These are phyloP conservation scores for Tethea ocularis DNA, from an alignment of 2,888 invertebrate species.

Conservation along the genomic window DNA sequence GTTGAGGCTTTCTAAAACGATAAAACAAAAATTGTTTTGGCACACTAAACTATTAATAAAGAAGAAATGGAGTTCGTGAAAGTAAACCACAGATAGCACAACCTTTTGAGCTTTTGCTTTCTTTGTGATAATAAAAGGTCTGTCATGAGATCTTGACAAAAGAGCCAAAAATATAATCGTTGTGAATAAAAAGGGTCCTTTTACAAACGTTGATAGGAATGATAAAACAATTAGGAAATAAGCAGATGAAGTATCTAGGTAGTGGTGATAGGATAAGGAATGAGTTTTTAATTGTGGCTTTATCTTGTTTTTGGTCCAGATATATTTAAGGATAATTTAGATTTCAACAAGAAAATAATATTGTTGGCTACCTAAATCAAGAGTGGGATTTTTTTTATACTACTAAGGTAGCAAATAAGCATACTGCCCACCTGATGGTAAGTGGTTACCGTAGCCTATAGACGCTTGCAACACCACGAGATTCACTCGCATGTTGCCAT, in stretches of 20 bases:
- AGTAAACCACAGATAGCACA: background rate
- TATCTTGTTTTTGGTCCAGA: no score
- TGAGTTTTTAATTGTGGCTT: background rate
- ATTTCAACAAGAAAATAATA: no score
- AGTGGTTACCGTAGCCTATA: no score
- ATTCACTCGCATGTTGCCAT: no score
- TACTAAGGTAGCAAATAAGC: no score
- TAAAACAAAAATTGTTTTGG: constrained; percentile 4
- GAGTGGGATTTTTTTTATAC: no score
- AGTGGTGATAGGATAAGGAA: background rate
- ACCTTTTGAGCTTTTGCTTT: constrained; percentile 2
- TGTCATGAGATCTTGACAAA: constrained; percentile 11
- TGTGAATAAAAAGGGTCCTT: background rate
- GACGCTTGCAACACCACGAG: no score
- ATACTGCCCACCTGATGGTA: no score
- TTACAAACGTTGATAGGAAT: background rate
- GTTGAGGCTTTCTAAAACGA: background rate
- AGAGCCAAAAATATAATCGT: background rate
- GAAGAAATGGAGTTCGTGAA: constrained; percentile 1
- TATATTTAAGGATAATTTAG: no score
- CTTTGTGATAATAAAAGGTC: constrained; percentile 9
- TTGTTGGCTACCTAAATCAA: no score
- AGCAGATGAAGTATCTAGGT: background rate
- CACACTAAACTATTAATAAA: constrained; percentile 5
- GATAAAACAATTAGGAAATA: constrained; percentile 2